Evolutionary conservation across 2,113 vertebrate species (phyloP).

Genomic region (Ginglymostoma cirratum): DNA sequence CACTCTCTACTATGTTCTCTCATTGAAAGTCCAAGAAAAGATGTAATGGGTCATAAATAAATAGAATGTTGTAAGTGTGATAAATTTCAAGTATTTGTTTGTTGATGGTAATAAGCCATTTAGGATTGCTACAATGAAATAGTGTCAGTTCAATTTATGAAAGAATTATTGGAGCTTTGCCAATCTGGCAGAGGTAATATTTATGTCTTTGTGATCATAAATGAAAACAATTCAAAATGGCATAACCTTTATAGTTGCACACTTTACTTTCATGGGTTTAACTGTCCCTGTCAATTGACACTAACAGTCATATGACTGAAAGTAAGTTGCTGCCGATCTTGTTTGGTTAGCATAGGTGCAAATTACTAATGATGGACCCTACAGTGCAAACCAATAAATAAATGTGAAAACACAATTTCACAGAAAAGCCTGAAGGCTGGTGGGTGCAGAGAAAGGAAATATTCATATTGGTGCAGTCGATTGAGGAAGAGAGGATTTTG

Average conservation of each 20-base stretch:
- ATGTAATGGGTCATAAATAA: not conserved
- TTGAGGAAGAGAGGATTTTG: not conserved
- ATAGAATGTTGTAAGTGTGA: not conserved
- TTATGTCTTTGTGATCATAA: not conserved
- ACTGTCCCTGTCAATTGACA: no score
- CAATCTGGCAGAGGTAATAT: not conserved
- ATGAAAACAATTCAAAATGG: not conserved
- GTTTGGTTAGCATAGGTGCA: no score
- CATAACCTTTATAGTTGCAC: not conserved
- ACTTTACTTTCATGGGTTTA: not conserved
- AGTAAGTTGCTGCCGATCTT: no score
- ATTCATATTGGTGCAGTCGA: not conserved
- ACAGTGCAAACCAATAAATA: not conserved
- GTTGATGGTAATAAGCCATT: not conserved
- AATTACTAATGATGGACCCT: not conserved
- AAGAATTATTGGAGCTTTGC: not conserved
- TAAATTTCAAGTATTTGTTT: not conserved
- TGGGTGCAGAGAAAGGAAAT: not conserved
- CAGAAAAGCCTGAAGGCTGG: not conserved
- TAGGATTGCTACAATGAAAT: not conserved
- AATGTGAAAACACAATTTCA: not conserved
- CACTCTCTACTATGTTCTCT: not conserved
- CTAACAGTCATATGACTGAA: no score
- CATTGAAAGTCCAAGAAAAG: not conserved
- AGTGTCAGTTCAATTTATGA: not conserved